Conservation (phyloP, 1,140 invertebrate genomes). For the Thaumetopoea pityocampa region DNA sequence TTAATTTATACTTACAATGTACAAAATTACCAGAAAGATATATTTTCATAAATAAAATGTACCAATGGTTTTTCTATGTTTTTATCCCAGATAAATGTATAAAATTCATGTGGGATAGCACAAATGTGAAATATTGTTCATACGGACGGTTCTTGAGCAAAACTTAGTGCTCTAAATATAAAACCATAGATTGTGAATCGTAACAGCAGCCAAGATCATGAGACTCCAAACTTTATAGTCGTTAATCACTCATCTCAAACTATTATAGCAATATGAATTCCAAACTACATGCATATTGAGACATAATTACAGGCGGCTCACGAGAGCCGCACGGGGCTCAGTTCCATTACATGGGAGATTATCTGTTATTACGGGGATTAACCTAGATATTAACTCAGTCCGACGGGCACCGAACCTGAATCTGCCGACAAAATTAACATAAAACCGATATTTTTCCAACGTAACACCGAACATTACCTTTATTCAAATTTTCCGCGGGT, state of each 20-base stretch:
- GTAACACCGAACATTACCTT: conserved; percentile 7
- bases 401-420: background rate
- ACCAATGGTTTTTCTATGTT: no score
- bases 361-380: conserved; percentile 24
- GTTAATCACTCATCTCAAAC: background rate
- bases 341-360: conserved; percentile 22
- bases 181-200: background rate
- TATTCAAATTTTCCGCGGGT: conserved; percentile 13
- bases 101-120: no score
- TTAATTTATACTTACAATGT: no score
- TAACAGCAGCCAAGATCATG: no score
- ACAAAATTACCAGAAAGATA: no score
- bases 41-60: no score
- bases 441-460: conserved; percentile 14
- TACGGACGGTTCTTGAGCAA: no score
- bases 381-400: conserved; percentile 9
- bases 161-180: no score
- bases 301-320: conserved; percentile 13
- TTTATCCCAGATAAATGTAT: no score
- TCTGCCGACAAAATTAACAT: conserved; percentile 9
- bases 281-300: conserved; percentile 13
- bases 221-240: no score
- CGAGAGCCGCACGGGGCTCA: background rate
- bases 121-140: no score
- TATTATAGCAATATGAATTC: conserved; percentile 6